These are phyloP conservation scores for Melanotus villosus DNA, from an alignment of 2,888 invertebrate species.

Conservation along the genomic window DNA sequence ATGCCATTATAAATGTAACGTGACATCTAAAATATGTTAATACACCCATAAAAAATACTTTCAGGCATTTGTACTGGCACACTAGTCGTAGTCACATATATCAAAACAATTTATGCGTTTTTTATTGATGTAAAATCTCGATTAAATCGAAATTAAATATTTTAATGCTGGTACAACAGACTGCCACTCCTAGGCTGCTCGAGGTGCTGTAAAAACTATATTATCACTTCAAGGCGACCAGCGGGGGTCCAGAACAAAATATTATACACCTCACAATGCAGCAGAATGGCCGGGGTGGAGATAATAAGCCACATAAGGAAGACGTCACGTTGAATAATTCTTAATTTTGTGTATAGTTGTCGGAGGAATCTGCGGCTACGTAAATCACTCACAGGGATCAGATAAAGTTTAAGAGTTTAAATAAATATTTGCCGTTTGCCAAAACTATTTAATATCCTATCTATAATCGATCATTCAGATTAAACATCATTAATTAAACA, in stretches of 20 bases:
- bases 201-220: slow-evolving; percentile 65
- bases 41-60: slow-evolving; percentile 50
- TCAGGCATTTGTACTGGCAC: slow-evolving; percentile 43
- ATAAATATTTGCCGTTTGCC: slow-evolving; percentile 20
- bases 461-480: slow-evolving; percentile 6
- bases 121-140: slow-evolving; percentile 67
- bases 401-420: neutral
- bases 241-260: slow-evolving; percentile 64
- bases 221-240: slow-evolving; percentile 64
- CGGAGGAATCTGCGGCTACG: slow-evolving; percentile 12
- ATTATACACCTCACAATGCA: slow-evolving; percentile 57
- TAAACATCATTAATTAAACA: slow-evolving; percentile 13
- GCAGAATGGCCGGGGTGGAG: slow-evolving; percentile 52
- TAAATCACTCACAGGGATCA: slow-evolving; percentile 20
- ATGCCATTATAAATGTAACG: slow-evolving; percentile 48
- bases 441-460: slow-evolving; percentile 15
- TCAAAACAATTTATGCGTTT: slow-evolving; percentile 63
- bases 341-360: slow-evolving; percentile 27
- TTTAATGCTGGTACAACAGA: slow-evolving; percentile 60
- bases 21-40: slow-evolving; percentile 52
- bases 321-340: slow-evolving; percentile 39
- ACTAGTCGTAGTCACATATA: slow-evolving; percentile 56
- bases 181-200: slow-evolving; percentile 61
- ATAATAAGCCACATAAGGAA: slow-evolving; percentile 44
- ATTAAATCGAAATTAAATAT: slow-evolving; percentile 67